A percentile compares a stretch with the other conserved stretches of the same genome.
These are phyloP conservation scores for Harpagoxenus sublaevis DNA, from an alignment of 2,888 invertebrate species.

Conservation along the genomic window DNA sequence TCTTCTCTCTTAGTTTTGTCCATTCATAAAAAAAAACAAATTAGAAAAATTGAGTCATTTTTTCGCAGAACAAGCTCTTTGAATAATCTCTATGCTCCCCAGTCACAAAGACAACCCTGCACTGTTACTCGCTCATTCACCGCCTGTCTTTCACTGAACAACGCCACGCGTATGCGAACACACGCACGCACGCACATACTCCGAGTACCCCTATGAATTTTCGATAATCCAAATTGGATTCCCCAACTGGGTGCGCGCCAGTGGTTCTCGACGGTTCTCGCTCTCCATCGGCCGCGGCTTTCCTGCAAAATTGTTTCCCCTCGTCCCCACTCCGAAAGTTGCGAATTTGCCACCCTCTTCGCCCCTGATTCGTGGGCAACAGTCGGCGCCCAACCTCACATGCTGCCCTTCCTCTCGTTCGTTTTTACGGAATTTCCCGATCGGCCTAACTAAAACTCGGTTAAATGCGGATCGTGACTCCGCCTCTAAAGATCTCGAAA, in stretches of 20 bases:
- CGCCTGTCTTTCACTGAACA: constrained; percentile 71
- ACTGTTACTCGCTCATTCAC: background rate
- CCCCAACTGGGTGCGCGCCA: constrained; percentile 72
- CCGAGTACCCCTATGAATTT: constrained; percentile 79
- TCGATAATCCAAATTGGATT: constrained; percentile 83
- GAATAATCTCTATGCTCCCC: constrained; percentile 34
- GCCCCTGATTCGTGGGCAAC: background rate
- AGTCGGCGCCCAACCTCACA: background rate
- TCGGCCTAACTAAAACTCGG: constrained; percentile 10
- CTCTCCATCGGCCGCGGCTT: constrained; percentile 55
- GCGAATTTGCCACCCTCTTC: constrained; percentile 63
- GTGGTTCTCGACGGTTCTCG: constrained; percentile 46
- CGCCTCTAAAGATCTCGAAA: constrained; percentile 36
- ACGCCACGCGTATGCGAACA: background rate
- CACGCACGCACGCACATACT: constrained; percentile 3
- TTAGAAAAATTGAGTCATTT: background rate
- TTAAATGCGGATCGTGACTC: constrained; percentile 36
- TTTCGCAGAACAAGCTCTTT: constrained; percentile 34
- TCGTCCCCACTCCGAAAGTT: constrained; percentile 64
- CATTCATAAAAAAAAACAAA: background rate
- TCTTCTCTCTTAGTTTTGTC: background rate
- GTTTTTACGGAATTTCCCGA: constrained; percentile 39
- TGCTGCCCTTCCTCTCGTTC: constrained; percentile 9
- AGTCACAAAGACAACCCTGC: constrained; percentile 38
- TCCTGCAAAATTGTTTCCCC: constrained; percentile 76